Conservation (phyloP, 1,140 invertebrate species). For the Watersipora subatra region DNA sequence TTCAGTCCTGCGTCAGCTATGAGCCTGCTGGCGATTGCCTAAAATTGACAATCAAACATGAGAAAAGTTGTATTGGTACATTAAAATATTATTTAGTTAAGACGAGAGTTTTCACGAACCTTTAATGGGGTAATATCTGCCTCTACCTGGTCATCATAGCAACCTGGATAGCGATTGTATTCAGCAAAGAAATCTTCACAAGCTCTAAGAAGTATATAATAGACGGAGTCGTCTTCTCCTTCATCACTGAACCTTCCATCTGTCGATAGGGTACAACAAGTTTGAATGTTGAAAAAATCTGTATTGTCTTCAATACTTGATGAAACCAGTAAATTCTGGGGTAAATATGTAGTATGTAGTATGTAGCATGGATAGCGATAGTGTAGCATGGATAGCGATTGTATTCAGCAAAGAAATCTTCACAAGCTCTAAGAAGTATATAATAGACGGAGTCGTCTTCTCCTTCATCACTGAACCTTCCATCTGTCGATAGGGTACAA, state of each 20-base stretch:
- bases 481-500: no score
- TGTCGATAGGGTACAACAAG: no score
- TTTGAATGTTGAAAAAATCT: no score
- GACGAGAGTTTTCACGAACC: no score
- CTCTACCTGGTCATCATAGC: slow-evolving; percentile 71
- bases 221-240: neutral
- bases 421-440: slow-evolving; percentile 73
- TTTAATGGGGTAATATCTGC: slow-evolving; percentile 75
- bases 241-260: no score
- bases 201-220: slow-evolving; percentile 72
- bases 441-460: slow-evolving; percentile 44
- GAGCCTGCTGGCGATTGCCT: slow-evolving; percentile 61
- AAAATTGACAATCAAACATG: slow-evolving; percentile 16
- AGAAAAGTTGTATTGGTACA: slow-evolving; percentile 3
- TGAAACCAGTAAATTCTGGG: no score
- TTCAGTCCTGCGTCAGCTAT: slow-evolving; percentile 66
- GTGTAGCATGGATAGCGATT: slow-evolving; percentile 78
- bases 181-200: slow-evolving; percentile 77
- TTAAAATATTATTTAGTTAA: no score
- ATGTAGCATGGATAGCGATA: no score
- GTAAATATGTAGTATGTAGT: no score
- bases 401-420: slow-evolving; percentile 74
- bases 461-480: no score
- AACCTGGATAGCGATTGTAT: slow-evolving; percentile 78
- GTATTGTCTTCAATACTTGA: no score